phyloP scores from a whole-genome alignment of 2,888 invertebrate species.

The Eulithis prunata region DNA sequence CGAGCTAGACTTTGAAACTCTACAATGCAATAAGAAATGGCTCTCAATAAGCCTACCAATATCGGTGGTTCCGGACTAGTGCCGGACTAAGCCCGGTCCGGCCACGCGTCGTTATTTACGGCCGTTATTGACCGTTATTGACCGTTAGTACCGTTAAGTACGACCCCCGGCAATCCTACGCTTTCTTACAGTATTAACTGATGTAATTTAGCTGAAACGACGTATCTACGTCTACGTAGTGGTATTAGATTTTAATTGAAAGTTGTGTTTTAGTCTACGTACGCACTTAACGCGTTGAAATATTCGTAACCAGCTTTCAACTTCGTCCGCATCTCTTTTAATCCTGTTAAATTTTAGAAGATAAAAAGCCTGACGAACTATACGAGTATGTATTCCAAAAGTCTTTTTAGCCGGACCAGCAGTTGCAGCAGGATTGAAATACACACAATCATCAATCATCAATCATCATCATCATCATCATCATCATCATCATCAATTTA shows the following conservation, averaged over 20 bases:
- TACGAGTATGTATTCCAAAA: no score
- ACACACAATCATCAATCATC: no score
- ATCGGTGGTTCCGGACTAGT: conserved; percentile 27
- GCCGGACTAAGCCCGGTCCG: conserved; percentile 34
- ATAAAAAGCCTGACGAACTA: no score
- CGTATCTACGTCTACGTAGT: conserved; percentile 24
- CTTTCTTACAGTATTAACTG: conserved; percentile 50
- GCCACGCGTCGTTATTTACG: conserved; percentile 47
- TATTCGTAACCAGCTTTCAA: no score
- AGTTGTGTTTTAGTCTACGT: conserved; percentile 10
- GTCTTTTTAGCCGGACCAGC: no score
- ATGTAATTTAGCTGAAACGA: conserved; percentile 50
- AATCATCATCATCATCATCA: no score
- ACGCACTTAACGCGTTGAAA: no score
- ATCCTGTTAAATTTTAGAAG: no score
- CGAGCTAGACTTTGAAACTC: neutral
- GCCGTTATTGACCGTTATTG: conserved; percentile 57
- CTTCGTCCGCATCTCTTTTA: no score
- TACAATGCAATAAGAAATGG: conserved; percentile 5
- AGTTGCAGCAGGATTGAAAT: no score
- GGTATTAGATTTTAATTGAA: conserved; percentile 37
- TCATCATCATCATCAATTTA: no score
- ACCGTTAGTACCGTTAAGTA: conserved; percentile 55
- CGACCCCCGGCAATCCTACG: conserved; percentile 41
- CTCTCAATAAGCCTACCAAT: conserved; percentile 23